Base-by-base conservation (phyloP, 53 echinoderm and acorn worm genomes). In the Apostichopus leukothele region DNA sequence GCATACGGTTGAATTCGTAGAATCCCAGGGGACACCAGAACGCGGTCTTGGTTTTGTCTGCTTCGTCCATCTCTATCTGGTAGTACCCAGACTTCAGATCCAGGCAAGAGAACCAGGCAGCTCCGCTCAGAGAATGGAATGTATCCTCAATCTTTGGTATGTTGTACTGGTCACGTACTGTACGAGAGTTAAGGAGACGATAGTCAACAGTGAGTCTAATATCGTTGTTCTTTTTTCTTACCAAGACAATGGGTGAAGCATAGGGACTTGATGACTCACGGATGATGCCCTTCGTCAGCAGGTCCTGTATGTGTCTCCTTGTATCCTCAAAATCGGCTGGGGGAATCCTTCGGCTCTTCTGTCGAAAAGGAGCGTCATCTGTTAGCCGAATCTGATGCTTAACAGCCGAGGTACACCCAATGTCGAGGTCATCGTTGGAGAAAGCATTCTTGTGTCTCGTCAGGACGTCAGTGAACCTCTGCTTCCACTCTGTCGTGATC, bases 11-110 rank as follows among this genome's bases (percentile, higher is more conserved):
- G 74, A 93, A 91, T 67, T 91, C 89, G 71, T 91, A 93, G 50
- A 91, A 93, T 27, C 91, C 93, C 74, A 93, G 53, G 60, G 93
- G 93, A 50, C 91, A 93, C 89, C 87, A 91, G 60, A 93, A 93
- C 0, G 93, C 91, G 7, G 90, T 93, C 53, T 93, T 93, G 73
- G 66, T 25, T 60, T 91, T 93, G 79, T 93, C 91, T 18, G 76
- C 89, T 22, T 91, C 86, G 13, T 86, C 86, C 86, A 91, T 80
- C 63, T 93, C 93, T 8, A 91, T 88, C 84, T 93, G 91, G 86
- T 93, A 89, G 66, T 86, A 93, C 6, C 91, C 93, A 59, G 89
- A 91, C 86, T 91, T 91, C 22, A 93, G 78, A 60, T 93, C 91
- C 13, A 93, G 83, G 50, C 52, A 83, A 18, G 91, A 91, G 52